Conservation (phyloP, 2,888 invertebrate genomes). For the Lycocerus yunnanus region DNA sequence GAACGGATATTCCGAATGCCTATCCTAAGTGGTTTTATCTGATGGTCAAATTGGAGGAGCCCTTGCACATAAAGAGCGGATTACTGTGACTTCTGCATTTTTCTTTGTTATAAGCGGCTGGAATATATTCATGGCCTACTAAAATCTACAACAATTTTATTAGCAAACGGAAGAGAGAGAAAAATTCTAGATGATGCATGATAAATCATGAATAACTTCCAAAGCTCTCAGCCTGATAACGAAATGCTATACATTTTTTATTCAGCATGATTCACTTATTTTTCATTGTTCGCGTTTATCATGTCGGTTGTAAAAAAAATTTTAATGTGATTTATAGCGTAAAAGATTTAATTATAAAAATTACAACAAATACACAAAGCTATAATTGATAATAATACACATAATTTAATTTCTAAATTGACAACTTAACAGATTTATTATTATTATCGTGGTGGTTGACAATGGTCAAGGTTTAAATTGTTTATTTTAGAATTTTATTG, state of each 20-base stretch:
- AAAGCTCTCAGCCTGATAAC: neutral
- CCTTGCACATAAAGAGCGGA: conserved; percentile 3
- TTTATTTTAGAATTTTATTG: neutral
- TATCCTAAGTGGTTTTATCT: conserved; percentile 20
- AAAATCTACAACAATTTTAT: neutral
- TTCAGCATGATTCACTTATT: neutral
- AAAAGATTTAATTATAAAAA: neutral
- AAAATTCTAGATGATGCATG: neutral
- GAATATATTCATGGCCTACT: neutral
- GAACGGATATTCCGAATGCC: conserved; percentile 24
- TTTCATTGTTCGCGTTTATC: neutral
- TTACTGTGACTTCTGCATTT: neutral
- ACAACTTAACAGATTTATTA: neutral
- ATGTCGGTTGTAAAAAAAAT: neutral
- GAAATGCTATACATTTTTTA: neutral
- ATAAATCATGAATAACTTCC: neutral
- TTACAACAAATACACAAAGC: neutral
- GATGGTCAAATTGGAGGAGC: neutral
- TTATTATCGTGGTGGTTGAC: neutral
- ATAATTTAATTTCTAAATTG: neutral
- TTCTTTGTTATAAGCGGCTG: neutral
- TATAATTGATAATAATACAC: neutral
- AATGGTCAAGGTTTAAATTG: neutral
- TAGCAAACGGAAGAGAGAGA: neutral
- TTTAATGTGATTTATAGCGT: neutral